phyloP scores from a whole-genome alignment of 2,888 invertebrate species.

The Tanytarsus gracilentus region DNA sequence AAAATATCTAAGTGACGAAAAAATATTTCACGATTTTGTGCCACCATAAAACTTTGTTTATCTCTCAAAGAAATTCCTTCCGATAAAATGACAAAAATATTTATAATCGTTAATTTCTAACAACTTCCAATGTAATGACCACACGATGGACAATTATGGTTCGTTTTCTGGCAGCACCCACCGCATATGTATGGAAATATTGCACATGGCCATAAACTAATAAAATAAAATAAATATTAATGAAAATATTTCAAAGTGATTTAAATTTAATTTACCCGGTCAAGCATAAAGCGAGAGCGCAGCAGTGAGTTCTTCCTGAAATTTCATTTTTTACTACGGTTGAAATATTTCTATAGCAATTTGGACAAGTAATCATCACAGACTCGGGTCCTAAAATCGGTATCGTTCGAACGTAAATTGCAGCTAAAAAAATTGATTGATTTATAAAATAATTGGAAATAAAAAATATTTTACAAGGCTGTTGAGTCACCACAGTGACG shows the following conservation, averaged over 20 bases:
- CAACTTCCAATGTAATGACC: conserved; percentile 15
- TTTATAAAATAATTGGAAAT: neutral
- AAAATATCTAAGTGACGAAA: too few species aligned
- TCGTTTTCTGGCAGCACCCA: conserved; percentile 32
- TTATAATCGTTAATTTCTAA: too few species aligned
- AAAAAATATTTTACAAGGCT: conserved; percentile 13
- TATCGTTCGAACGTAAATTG: conserved; percentile 29
- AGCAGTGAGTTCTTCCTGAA: conserved; percentile 45
- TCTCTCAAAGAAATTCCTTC: too few species aligned
- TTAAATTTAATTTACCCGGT: conserved; percentile 40
- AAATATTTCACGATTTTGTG: too few species aligned
- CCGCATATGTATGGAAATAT: conserved; percentile 33
- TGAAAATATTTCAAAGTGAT: neutral
- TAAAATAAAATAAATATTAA: conserved; percentile 7
- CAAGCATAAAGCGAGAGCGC: conserved; percentile 44
- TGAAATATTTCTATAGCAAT: conserved; percentile 42
- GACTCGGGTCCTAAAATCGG: conserved; percentile 39
- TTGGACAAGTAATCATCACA: conserved; percentile 42
- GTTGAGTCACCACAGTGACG: conserved; percentile 29
- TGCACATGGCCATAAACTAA: conserved; percentile 32
- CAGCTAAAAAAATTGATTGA: neutral
- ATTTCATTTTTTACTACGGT: conserved; percentile 42
- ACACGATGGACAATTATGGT: conserved; percentile 2
- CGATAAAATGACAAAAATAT: too few species aligned
- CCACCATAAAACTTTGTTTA: too few species aligned